These are phyloP conservation scores for Chelonia mydas DNA, from an alignment of 2,797 vertebrate genomes.

Conservation along the genomic window DNA sequence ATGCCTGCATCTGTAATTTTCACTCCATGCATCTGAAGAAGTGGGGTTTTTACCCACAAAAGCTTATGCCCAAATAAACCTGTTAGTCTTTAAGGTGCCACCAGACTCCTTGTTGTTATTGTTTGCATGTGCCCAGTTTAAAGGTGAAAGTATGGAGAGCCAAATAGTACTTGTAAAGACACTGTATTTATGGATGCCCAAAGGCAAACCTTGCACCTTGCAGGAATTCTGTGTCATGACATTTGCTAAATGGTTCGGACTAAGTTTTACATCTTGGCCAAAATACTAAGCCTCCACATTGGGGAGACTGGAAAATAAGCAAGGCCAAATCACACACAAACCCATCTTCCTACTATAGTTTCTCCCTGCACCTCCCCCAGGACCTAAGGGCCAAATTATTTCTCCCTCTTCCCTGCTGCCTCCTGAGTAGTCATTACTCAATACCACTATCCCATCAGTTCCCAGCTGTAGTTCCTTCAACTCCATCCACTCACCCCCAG, in stretches of 20 bases:
- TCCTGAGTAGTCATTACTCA: not conserved
- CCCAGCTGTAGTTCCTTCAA: too few relatives aligned
- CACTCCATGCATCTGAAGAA: too few relatives aligned
- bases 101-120: too few relatives aligned
- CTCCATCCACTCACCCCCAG: too few relatives aligned
- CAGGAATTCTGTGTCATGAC: not conserved
- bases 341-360: not conserved
- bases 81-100: too few relatives aligned
- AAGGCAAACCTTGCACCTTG: not conserved
- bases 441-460: not conserved
- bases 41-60: too few relatives aligned
- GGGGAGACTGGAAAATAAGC: not conserved
- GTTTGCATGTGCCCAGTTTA: too few relatives aligned
- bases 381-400: not conserved
- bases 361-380: not conserved
- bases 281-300: not conserved
- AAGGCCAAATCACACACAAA: not conserved
- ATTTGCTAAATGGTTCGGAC: not conserved
- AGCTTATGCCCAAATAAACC: too few relatives aligned
- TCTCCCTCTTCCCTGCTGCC: not conserved
- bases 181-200: not conserved
- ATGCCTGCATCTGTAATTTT: too few relatives aligned
- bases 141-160: too few relatives aligned
- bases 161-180: not conserved
- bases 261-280: not conserved